Percentiles rank a stretch among this genome's conserved stretches.
Evolutionary conservation across 2,113 vertebrate genomes (phyloP).

Genomic region (Strix aluco): DNA sequence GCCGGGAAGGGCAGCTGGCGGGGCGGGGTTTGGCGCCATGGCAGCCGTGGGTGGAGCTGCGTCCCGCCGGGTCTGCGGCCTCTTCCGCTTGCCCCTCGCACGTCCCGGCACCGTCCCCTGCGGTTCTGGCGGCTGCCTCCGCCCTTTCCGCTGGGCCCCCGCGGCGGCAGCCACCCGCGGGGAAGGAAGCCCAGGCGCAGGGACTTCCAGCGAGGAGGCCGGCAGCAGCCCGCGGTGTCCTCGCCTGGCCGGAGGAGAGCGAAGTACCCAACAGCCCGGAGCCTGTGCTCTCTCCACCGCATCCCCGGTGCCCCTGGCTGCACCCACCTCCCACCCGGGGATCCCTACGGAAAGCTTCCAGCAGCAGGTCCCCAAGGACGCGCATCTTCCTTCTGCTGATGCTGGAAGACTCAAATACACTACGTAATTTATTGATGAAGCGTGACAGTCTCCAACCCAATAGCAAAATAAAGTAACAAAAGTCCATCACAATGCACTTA

Average conservation of each 20-base stretch:
- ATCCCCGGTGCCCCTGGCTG: not conserved
- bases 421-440: rapidly evolving
- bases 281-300: not conserved
- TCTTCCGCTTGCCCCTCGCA: no score
- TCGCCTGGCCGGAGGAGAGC: not conserved
- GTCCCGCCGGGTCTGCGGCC: no score
- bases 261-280: not conserved
- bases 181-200: not conserved
- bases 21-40: not conserved
- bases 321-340: rapidly evolving
- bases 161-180: no score
- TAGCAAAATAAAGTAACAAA: not conserved
- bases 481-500: not conserved
- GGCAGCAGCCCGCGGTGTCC: not conserved
- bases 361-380: not conserved
- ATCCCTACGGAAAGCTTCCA: not conserved
- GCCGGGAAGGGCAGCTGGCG: not conserved
- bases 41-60: not conserved
- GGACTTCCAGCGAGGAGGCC: not conserved
- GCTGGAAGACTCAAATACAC: not conserved
- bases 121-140: rapidly evolving
- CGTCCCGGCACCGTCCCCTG: rapidly evolving
- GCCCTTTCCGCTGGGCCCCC: rapidly evolving
- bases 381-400: not conserved
- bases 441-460: not conserved